Percentiles rank a stretch among this genome's conserved stretches.
These are phyloP conservation scores for Seriola dumerili DNA, from an alignment of 2,113 vertebrate genomes.

Conservation along the genomic window DNA sequence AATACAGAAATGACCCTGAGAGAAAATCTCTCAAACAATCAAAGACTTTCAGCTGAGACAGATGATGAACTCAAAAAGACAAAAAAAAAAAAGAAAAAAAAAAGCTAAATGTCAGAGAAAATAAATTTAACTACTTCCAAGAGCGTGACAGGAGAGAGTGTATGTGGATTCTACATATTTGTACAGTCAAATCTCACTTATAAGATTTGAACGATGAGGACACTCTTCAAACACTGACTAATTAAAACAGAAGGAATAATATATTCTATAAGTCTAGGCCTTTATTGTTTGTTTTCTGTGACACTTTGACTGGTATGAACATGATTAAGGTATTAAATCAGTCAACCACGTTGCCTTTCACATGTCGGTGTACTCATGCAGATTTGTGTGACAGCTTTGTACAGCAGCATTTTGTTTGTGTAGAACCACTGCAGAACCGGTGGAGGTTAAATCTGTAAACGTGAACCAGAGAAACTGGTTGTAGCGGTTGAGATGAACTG, in stretches of 20 bases:
- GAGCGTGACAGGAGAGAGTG: not conserved
- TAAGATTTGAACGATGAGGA: not conserved
- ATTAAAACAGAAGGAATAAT: not conserved
- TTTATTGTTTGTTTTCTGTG: too few relatives aligned
- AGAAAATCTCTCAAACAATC: not conserved
- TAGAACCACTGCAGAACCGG: conserved; percentile 6
- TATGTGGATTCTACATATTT: not conserved
- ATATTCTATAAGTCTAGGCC: too few relatives aligned
- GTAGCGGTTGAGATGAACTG: too few relatives aligned
- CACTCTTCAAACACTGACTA: not conserved
- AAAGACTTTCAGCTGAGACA: not conserved
- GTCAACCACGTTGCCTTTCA: not conserved
- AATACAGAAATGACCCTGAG: too few relatives aligned
- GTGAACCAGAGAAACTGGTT: not conserved
- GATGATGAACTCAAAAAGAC: not conserved
- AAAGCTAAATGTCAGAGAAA: too few relatives aligned
- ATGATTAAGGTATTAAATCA: not conserved
- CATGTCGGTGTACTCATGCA: not conserved
- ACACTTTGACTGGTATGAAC: too few relatives aligned
- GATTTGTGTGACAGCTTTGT: conserved; percentile 10
- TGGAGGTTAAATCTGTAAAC: not conserved
- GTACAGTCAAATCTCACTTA: not conserved
- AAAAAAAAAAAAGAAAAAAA: not conserved
- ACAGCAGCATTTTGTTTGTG: conserved; percentile 23
- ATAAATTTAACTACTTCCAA: too few relatives aligned